phyloP scores from a whole-genome alignment of 1,140 invertebrate genomes.

The Brachionus sp. region DNA sequence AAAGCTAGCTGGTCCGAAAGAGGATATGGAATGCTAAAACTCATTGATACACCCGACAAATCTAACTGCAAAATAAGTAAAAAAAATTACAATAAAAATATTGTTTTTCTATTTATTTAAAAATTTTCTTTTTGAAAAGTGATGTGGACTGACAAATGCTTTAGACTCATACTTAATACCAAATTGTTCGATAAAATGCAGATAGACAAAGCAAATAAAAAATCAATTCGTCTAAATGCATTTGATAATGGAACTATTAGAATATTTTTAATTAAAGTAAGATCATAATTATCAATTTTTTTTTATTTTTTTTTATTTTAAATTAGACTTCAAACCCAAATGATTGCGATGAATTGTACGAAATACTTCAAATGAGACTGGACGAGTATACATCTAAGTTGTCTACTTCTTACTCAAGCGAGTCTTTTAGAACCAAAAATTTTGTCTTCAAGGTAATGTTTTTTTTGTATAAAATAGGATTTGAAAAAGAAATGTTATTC shows the following conservation, averaged over 20 bases:
- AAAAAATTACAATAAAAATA: not conserved
- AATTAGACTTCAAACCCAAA: slow-evolving; percentile 1
- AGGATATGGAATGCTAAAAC: slow-evolving; percentile 33
- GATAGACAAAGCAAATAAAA: slow-evolving; percentile 22
- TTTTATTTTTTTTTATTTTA: not conserved
- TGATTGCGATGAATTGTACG: slow-evolving; percentile 33
- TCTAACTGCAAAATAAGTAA: slow-evolving; percentile 31
- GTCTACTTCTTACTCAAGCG: not conserved
- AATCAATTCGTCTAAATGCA: slow-evolving; percentile 26
- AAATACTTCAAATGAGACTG: not conserved
- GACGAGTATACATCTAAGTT: not conserved
- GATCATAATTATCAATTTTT: not conserved
- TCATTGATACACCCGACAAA: not conserved
- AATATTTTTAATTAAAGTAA: slow-evolving; percentile 44
- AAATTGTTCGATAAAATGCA: slow-evolving; percentile 38
- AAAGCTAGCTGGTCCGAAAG: slow-evolving; percentile 26
- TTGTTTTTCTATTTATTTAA: not conserved
- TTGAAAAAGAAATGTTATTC: no score
- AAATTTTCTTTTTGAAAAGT: not conserved
- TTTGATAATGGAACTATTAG: slow-evolving; percentile 25
- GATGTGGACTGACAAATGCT: slow-evolving; percentile 44
- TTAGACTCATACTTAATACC: slow-evolving; percentile 31
- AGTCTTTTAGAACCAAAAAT: not conserved
- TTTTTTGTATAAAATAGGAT: not conserved
- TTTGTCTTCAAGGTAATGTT: not conserved